These are phyloP conservation scores for Diplosoma virens DNA, from an alignment of 23 tunicate species.

Conservation along the genomic window DNA sequence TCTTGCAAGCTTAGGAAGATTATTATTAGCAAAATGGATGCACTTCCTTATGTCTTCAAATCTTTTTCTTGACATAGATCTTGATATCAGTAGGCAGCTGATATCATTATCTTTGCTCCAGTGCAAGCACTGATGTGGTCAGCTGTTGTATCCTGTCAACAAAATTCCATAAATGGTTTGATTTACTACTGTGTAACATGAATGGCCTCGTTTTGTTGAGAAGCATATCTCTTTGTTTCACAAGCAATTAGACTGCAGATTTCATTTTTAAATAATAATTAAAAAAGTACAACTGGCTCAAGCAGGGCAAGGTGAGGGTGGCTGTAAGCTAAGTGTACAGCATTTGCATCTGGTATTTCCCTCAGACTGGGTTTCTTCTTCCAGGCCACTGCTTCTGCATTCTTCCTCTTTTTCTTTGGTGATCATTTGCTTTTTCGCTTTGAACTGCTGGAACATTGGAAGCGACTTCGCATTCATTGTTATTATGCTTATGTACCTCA, in stretches of 20 bases:
- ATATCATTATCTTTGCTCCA: slow-evolving; percentile 19
- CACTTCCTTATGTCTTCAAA: slow-evolving; percentile 12
- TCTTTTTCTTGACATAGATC: slow-evolving; percentile 27
- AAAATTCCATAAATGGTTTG: neutral
- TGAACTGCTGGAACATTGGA: neutral
- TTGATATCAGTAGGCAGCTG: neutral
- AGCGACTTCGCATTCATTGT: neutral
- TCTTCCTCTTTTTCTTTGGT: neutral
- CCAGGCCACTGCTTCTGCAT: neutral
- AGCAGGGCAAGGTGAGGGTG: slow-evolving; percentile 25
- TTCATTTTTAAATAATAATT: slow-evolving; percentile 1
- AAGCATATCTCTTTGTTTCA: slow-evolving; percentile 8
- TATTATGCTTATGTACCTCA: too few species aligned
- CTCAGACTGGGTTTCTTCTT: neutral
- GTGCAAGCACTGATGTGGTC: slow-evolving; percentile 19
- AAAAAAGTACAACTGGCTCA: neutral
- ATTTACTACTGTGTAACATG: slow-evolving; percentile 2
- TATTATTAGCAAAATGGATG: slow-evolving; percentile 12
- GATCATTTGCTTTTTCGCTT: neutral
- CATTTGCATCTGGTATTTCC: slow-evolving; percentile 1
- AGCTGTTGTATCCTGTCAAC: slow-evolving; percentile 17
- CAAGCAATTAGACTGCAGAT: neutral
- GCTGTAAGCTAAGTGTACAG: slow-evolving; percentile 9
- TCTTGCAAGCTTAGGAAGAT: slow-evolving; percentile 16
- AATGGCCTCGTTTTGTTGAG: slow-evolving; percentile 2